Evolutionary conservation across 2,888 invertebrate species (phyloP), one percentile per base, ranked within the genome.

Genomic region (Pseudococcus longispinus): DNA sequence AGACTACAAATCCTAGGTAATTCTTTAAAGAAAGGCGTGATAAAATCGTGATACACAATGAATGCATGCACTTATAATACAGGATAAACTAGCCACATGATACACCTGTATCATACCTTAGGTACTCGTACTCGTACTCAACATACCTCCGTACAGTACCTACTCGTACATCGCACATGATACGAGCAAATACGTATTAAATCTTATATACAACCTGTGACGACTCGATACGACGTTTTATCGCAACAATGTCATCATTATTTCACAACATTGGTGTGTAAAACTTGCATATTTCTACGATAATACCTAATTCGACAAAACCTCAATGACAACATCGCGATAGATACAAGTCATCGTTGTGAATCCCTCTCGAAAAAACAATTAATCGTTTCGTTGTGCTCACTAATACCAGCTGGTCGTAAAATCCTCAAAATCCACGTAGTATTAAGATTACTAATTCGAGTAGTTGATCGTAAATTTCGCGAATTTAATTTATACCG

Each of bases 171-270:
- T 60, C 15, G 23, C 13, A 60, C 23, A 60, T 23, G n/a, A 37
- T 55, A 55, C 55, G n/a, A 3, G 23, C 9, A 20, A 60, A 60
- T 37, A 37, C 37, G 37, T 2, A 37, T 60, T 60, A 60, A 51
- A 51, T 60, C 60, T 20, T 23, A 9, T 9, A 23, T 20, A 70
- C 15, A 29, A 70, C 70, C 70, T 70, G 70, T 18, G 70, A 70
- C 70, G 70, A 70, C 1, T 29, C 20, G 1, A 60, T 23, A 11
- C 20, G 37, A 37, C 37, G 37, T 55, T 46, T 46, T 60, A 70
- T 70, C 29, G 70, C 70, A 70, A 70, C 70, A 70, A 70, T 70
- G 70, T 70, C 70, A 70, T 70, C 70, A 18, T 70, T 70, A 29
- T 70, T 70, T 70, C 70, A 18, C 29, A 70, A 70, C 20, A 18